A percentile compares a stretch with the other conserved stretches of the same genome.
phyloP scores from a whole-genome alignment of 23 tunicate species.

The Halocynthia roretzi region DNA sequence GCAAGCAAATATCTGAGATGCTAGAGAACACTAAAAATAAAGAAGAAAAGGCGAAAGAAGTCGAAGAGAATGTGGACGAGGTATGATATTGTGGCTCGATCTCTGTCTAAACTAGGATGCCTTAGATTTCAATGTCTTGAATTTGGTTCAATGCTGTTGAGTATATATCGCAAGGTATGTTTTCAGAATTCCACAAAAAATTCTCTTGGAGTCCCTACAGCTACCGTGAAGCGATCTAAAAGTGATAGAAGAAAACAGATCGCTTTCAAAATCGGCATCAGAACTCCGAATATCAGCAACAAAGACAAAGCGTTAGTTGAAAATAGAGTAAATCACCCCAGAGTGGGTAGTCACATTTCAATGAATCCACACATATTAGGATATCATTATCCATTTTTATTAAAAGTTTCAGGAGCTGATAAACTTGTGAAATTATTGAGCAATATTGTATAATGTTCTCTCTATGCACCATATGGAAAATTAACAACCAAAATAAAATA shows the following conservation, averaged over 20 bases:
- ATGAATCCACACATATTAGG: neutral
- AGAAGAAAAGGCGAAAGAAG: constrained; percentile 3
- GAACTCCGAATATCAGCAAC: constrained; percentile 29
- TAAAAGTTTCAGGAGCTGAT: too few species aligned
- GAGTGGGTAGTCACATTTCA: neutral
- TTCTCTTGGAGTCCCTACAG: constrained; percentile 13
- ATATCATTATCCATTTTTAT: neutral
- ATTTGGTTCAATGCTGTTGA: neutral
- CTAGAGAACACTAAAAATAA: constrained; percentile 19
- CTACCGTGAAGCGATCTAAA: constrained; percentile 4
- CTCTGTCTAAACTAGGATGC: neutral
- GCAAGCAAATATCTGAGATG: constrained; percentile 47
- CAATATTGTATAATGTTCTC: too few species aligned
- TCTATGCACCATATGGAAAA: too few species aligned
- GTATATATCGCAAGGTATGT: neutral
- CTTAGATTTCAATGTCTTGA: neutral
- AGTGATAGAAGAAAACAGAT: constrained; percentile 19
- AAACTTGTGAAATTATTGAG: too few species aligned
- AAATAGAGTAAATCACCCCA: neutral
- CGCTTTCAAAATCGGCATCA: constrained; percentile 26
- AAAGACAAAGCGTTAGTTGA: constrained; percentile 6
- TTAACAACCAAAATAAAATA: too few species aligned
- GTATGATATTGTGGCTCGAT: neutral
- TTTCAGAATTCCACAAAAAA: neutral
- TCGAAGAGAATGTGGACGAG: constrained; percentile 26